Evolutionary conservation across 2,888 invertebrate species (phyloP), one percentile per base, ranked within the genome.

Genomic region (Acronicta leporina): DNA sequence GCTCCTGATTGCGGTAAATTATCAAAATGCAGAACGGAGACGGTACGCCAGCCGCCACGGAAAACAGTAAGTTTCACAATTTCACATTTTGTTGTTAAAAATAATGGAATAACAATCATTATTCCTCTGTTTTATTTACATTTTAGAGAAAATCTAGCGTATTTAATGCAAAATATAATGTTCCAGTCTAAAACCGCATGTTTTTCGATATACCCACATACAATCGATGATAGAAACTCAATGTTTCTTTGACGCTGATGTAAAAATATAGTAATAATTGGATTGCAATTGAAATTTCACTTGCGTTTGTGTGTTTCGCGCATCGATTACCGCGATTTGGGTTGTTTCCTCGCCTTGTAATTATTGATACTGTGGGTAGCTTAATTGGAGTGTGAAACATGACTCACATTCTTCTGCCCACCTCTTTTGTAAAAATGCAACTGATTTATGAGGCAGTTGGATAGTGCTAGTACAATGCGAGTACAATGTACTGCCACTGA

Each of bases 361-460:
- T 90, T 88, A 89, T 91, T 91, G 87, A 88, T 90, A 89, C 85
- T 87, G 91, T 88, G 87, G 88, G 92, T 90, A 92, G 87, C 85
- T 80, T 91, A 92, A 94, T 91, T 94, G 84, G 94, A 94, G 94
- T 94, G 94, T 94, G 94, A 94, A 92, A 89, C 83, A 82, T 94
- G 92, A 92, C 85, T 93, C 92, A 91, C 86, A 87, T 89, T 84
- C 85, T 79, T 81, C 85, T 86, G 83, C 88, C 92, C 88, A 90
- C 91, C 81, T 87, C 77, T 85, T 85, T 83, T 85, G 81, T 83
- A 88, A 90, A 91, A 90, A 88, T 89, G 85, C 82, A 82, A 76
- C 77, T 81, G 81, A 88, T 87, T 88, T 88, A 86, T 57, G 83
- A 70, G 70, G 75, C 77, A 80, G 66, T 77, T 75, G 56, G 69